Base-by-base conservation (phyloP, 2,888 invertebrate genomes). In the Vandiemenella viatica region DNA sequence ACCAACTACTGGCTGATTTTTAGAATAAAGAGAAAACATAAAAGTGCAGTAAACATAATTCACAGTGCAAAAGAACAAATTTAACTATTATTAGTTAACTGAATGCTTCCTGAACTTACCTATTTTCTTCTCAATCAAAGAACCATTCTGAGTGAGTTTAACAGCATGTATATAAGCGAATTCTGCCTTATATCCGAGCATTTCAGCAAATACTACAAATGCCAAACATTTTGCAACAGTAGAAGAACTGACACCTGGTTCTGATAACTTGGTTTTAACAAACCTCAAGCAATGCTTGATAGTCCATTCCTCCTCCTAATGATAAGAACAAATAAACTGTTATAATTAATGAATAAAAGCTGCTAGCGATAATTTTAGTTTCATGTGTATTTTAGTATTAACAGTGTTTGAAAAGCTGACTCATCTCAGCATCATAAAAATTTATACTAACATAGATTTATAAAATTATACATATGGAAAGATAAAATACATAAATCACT, bases 141-240 rank as follows among this genome's bases (percentile, higher is more conserved):
- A 50, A 23, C 53, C 49, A 37, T 45, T 32, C 21, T 55, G 55
- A 16, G 54, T 55, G 13, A 55, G 45, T 26, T 55, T 56, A n/a
- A 56, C 48, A 13, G 56, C 56, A 50, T 56, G 56, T 21, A 55
- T 56, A 26, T 53, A 50, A 16, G 53, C 53, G 47, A 56, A 56
- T 16, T 55, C 53, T 37, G 53, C 51, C 46, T 50, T 52, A 19
- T 55, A 54, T 3, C 56, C 56, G 16, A 49, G 37, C 23, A 51
- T 48, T 43, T 56, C 53, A 1, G 54, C 45, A 49, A 55, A 55
- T 10, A 54, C 49, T 16, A 50, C 52, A 49, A 56, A 56, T 7
- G 53, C 45, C 22, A 56, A 47, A 42, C 54, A 53, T 41, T 50
- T 48, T 32, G 48, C 32, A 5, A 55, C 42, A 21, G 43, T 49